Evolutionary conservation across 2,113 vertebrate species (phyloP).

Genomic region (Pedetes capensis): DNA sequence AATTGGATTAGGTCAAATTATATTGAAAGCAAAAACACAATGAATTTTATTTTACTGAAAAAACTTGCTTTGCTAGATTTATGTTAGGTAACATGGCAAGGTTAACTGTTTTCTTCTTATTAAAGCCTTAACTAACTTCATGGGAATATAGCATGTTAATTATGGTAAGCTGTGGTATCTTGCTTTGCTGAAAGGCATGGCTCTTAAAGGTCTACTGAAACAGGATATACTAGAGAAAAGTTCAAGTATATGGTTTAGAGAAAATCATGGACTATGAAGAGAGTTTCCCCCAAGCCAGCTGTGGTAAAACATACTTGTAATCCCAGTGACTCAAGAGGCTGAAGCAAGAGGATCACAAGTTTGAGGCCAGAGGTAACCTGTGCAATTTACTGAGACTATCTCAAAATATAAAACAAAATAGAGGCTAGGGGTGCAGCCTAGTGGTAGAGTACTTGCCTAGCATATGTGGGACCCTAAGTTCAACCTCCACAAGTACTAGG

Average conservation of each 20-base stretch:
- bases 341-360: too few species aligned
- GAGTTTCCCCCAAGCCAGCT: not conserved
- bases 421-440: too few species aligned
- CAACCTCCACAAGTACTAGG: too few species aligned
- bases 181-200: slow-evolving; percentile 4
- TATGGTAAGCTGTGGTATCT: not conserved
- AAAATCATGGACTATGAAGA: not conserved
- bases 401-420: too few species aligned
- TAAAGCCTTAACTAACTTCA: not conserved
- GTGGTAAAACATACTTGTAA: too few species aligned
- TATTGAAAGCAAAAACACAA: not conserved
- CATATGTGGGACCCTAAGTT: too few species aligned
- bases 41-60: slow-evolving; percentile 23
- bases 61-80: slow-evolving; percentile 12
- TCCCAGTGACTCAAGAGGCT: too few species aligned
- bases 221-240: not conserved
- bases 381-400: too few species aligned
- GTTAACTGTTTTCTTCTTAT: not conserved
- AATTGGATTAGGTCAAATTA: not conserved
- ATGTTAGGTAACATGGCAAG: not conserved
- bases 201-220: slow-evolving; percentile 9
- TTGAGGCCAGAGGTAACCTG: too few species aligned
- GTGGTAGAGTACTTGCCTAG: too few species aligned
- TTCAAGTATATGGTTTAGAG: not conserved
- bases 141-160: not conserved